Evolutionary conservation across 2,113 vertebrate species (phyloP).

Genomic region (Poeciliopsis retropinna): DNA sequence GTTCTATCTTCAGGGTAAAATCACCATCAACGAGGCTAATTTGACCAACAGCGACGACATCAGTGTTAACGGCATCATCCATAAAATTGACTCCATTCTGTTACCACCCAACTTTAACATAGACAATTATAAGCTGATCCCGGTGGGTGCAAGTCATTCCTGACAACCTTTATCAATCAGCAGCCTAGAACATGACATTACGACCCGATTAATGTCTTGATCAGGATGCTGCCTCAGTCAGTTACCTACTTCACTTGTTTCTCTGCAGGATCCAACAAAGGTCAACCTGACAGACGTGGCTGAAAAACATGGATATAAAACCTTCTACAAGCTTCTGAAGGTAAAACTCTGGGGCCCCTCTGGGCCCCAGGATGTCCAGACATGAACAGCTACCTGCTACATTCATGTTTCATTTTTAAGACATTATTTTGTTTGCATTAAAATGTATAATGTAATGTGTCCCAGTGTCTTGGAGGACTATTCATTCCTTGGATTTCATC

Average conservation of each 20-base stretch:
- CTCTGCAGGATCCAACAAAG: slow-evolving; percentile 53
- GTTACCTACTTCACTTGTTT: neutral
- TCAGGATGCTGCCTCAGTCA: too few relatives aligned
- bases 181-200: too few relatives aligned
- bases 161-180: neutral
- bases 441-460: neutral
- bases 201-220: neutral
- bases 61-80: slow-evolving; percentile 87
- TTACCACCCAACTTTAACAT: slow-evolving; percentile 71
- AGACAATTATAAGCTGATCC: slow-evolving; percentile 44
- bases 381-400: neutral
- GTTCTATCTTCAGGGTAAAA: slow-evolving; percentile 67
- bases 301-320: slow-evolving; percentile 79
- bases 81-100: slow-evolving; percentile 85
- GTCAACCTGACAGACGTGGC: slow-evolving; percentile 84
- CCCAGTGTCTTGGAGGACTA: neutral
- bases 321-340: slow-evolving; percentile 87
- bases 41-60: slow-evolving; percentile 80
- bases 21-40: slow-evolving; percentile 82
- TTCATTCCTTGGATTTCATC: neutral
- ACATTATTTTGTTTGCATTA: neutral
- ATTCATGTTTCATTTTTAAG: neutral
- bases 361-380: neutral
- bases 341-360: slow-evolving; percentile 72
- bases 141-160: slow-evolving; percentile 32